Evolutionary conservation across 2,797 vertebrate species (phyloP).

Genomic region (Tolypeutes matacus): DNA sequence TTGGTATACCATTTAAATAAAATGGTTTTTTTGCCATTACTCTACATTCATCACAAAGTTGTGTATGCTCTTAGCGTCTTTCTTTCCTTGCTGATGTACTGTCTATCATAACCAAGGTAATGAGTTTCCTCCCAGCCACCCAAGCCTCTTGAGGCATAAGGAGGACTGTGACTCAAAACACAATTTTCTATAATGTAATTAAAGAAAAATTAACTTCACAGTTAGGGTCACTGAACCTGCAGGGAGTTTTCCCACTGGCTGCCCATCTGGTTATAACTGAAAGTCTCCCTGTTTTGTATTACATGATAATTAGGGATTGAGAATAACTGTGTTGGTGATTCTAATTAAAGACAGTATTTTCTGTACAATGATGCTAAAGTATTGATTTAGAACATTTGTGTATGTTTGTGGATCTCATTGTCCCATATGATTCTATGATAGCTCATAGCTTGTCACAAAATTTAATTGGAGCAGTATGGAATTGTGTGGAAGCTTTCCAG

Average conservation of each 20-base stretch:
- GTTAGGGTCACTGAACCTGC: not conserved
- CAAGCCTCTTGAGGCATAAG: not conserved
- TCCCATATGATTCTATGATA: not conserved
- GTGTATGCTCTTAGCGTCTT: not conserved
- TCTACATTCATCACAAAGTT: not conserved
- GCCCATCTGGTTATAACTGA: not conserved
- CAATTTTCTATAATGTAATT: constrained; percentile 41
- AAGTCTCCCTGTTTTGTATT: not conserved
- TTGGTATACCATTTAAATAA: not conserved
- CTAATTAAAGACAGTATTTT: not conserved
- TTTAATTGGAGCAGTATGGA: not conserved
- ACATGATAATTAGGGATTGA: constrained; percentile 20
- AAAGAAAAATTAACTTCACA: constrained; percentile 51
- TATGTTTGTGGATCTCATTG: not conserved
- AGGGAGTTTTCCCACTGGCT: not conserved
- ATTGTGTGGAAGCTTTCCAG: not conserved
- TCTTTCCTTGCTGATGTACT: not conserved
- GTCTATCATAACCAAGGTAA: not conserved
- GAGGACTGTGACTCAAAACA: not conserved
- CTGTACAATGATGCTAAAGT: not conserved
- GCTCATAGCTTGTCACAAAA: not conserved
- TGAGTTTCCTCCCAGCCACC: not conserved
- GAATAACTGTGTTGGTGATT: not conserved
- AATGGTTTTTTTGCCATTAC: not conserved
- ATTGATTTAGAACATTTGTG: not conserved